These are phyloP conservation scores for Gadus macrocephalus DNA, from an alignment of 2,113 vertebrate genomes.

Conservation along the genomic window DNA sequence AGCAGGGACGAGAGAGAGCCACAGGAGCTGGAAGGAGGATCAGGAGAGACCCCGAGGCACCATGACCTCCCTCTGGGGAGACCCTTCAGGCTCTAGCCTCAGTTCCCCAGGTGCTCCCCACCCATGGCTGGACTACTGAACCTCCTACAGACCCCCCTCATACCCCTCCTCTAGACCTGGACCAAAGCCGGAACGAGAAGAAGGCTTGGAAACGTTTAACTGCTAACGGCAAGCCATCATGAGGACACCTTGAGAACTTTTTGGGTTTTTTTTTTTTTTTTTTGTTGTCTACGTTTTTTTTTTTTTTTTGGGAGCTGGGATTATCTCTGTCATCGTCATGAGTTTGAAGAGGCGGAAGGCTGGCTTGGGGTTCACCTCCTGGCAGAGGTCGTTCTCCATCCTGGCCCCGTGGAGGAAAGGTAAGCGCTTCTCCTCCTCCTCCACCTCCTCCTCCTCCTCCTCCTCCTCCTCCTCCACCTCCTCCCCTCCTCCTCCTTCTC, in stretches of 20 bases:
- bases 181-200: not conserved
- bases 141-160: not conserved
- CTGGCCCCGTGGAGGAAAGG: constrained; percentile 76
- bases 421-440: constrained; percentile 36
- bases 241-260: not conserved
- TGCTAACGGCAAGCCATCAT: too few relatives aligned
- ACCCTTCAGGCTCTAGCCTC: not conserved
- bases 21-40: too few relatives aligned
- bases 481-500: not conserved
- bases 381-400: constrained; percentile 76
- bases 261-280: not conserved
- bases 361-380: constrained; percentile 72
- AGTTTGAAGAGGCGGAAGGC: constrained; percentile 60
- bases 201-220: too few relatives aligned
- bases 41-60: constrained; percentile 13
- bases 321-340: constrained; percentile 43
- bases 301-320: not conserved
- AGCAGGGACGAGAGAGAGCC: not conserved
- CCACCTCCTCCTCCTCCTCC: not conserved
- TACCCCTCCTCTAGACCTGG: not conserved
- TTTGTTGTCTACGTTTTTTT: not conserved
- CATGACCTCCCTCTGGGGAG: constrained; percentile 24
- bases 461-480: not conserved
- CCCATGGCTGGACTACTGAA: too few relatives aligned
- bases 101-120: not conserved